phyloP scores from a whole-genome alignment of 2,888 invertebrate species.

The Apamea monoglypha region DNA sequence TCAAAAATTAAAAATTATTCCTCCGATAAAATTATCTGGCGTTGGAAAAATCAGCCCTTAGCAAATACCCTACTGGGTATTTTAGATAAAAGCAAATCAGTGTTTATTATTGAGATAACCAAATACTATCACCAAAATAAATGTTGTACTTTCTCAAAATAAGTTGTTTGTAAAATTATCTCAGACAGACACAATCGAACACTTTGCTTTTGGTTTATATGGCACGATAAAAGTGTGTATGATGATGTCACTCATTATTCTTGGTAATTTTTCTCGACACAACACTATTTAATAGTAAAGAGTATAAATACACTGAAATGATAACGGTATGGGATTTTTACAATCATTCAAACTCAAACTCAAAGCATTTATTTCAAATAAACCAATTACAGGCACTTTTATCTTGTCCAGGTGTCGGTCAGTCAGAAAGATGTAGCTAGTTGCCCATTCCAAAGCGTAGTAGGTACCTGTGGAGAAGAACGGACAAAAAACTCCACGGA shows the following conservation, averaged over 20 bases:
- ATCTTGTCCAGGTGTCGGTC: too few species aligned
- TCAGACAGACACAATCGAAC: not conserved
- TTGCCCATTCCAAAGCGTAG: too few species aligned
- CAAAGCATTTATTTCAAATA: not conserved
- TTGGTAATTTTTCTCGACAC: not conserved
- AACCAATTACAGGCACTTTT: too few species aligned
- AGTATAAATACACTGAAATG: not conserved
- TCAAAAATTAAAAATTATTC: too few species aligned
- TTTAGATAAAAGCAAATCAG: not conserved
- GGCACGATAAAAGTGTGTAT: slow-evolving; percentile 14
- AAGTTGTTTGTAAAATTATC: slow-evolving; percentile 6
- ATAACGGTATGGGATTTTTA: not conserved
- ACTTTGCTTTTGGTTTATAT: slow-evolving; percentile 23
- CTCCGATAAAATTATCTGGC: too few species aligned
- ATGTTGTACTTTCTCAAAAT: not conserved
- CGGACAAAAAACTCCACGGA: too few species aligned
- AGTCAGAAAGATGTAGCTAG: too few species aligned
- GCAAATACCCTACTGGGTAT: not conserved
- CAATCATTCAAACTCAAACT: not conserved
- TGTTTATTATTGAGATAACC: not conserved
- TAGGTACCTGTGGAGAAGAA: too few species aligned
- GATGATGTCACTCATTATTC: slow-evolving; percentile 20
- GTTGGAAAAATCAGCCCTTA: too few species aligned
- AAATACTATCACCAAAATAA: not conserved
- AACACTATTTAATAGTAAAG: not conserved